Percentiles rank a stretch among this genome's conserved stretches.
Conservation (phyloP, 2,113 vertebrate genomes). For the Lagopus muta region DNA sequence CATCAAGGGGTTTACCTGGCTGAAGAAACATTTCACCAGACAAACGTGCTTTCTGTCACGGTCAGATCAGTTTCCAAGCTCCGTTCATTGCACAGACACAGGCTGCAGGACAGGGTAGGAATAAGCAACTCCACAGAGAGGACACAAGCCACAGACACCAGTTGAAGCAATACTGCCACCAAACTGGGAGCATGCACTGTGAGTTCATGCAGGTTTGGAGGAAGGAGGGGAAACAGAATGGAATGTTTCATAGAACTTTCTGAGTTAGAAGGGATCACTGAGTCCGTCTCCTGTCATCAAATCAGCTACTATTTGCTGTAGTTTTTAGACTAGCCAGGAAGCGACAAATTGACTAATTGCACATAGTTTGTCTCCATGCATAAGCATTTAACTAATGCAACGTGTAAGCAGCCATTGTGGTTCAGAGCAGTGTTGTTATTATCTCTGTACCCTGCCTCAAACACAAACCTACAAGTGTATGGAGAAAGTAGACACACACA, state of each 20-base stretch:
- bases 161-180: background rate
- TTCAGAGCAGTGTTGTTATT: background rate
- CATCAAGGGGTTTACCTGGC: rapidly evolving
- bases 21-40: background rate
- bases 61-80: background rate
- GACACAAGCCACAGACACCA: background rate
- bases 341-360: conserved; percentile 8
- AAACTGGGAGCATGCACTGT: background rate
- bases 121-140: background rate
- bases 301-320: background rate
- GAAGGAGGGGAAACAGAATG: background rate
- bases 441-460: background rate
- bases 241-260: background rate
- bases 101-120: background rate
- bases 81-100: background rate
- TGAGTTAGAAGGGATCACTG: background rate
- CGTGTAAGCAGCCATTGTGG: background rate
- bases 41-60: rapidly evolving
- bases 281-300: background rate
- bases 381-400: background rate
- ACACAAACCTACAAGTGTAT: background rate
- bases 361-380: conserved; percentile 16
- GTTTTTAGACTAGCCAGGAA: conserved; percentile 14
- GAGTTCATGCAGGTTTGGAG: background rate
- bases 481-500: background rate